These are phyloP conservation scores for Mesorhabditis belari DNA, from an alignment of 2,888 invertebrate genomes.

Conservation along the genomic window DNA sequence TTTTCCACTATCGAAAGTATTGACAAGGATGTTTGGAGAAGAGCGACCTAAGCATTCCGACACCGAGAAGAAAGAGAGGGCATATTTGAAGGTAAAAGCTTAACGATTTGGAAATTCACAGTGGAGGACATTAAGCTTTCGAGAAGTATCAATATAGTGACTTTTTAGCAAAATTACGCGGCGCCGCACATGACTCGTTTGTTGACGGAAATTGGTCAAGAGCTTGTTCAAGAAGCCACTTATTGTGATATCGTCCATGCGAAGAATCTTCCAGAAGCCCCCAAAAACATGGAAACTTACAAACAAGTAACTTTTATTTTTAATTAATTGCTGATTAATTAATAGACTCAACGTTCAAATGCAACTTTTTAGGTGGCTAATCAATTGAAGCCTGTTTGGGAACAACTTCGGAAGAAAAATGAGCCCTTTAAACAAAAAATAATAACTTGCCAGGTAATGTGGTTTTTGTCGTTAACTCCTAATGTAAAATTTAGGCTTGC, in stretches of 20 bases:
- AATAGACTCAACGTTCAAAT: neutral
- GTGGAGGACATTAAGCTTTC: neutral
- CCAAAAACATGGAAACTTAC: slow-evolving; percentile 50
- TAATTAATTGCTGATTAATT: neutral
- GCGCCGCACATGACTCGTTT: slow-evolving; percentile 49
- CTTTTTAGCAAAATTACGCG: slow-evolving; percentile 10
- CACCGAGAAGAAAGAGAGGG: slow-evolving; percentile 37
- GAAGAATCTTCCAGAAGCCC: slow-evolving; percentile 47
- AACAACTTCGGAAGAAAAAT: slow-evolving; percentile 40
- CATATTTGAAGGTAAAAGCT: slow-evolving; percentile 21
- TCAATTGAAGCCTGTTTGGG: slow-evolving; percentile 50
- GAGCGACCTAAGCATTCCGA: slow-evolving; percentile 44
- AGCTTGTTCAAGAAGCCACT: slow-evolving; percentile 49
- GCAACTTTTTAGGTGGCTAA: slow-evolving; percentile 37
- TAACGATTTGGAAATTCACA: neutral
- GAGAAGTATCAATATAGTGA: neutral
- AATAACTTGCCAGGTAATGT: slow-evolving; percentile 25
- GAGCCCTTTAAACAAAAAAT: slow-evolving; percentile 41
- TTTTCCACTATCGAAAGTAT: slow-evolving; percentile 35
- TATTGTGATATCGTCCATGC: slow-evolving; percentile 51
- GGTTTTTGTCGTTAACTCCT: neutral
- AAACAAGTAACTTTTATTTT: slow-evolving; percentile 28
- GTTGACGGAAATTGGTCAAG: slow-evolving; percentile 48
- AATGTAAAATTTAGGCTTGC: slow-evolving; percentile 39
- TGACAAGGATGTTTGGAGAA: slow-evolving; percentile 43